Evolutionary conservation across 2,888 invertebrate species (phyloP), one percentile per base, ranked within the genome.

Genomic region (Trimorus sp.): DNA sequence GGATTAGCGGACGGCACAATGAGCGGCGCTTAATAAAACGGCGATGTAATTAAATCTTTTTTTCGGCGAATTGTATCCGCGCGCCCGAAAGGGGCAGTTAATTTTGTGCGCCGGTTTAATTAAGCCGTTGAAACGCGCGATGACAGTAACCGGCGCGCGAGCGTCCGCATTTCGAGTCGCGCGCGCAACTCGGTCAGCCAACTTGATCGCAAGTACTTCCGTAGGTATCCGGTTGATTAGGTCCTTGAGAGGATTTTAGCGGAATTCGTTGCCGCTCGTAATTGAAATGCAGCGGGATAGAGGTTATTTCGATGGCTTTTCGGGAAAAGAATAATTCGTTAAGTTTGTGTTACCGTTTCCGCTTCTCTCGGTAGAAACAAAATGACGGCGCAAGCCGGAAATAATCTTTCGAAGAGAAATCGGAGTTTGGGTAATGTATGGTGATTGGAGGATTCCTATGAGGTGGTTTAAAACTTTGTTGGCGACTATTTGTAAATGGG

Each of bases 11-110:
- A 26, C 45, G 38, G 59, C 58, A 79, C 82, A 79, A 82, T 82
- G 78, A 53, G 45, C 53, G n/a, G 40, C 58, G 53, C 70, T 74
- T 75, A 78, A 78, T 82, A 78, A 78, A 78, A 82, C 74, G 65
- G 48, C 60, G 51, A 75, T 78, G 82, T 82, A 82, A 82, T 82
- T 74, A 82, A 82, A 82, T 82, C 77, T 70, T 78, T 82, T 81
- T 82, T 82, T 59, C 62, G 78, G 77, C 66, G 78, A 77, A 74
- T 77, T 73, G 51, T 69, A 59, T 69, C 66, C 56, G 11, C 66
- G 59, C 54, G 12, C 73, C 54, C 16, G 53, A 48, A 69, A 75
- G 11, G 54, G 68, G 73, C 77, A 73, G 68, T 81, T 77, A 76
- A 76, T 71, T 81, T 77, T 77, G 73, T 77, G 58, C 69, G 8